A percentile compares a stretch with the other conserved stretches of the same genome.
Conservation (phyloP, 2,797 vertebrate genomes). For the Platalea minor region DNA sequence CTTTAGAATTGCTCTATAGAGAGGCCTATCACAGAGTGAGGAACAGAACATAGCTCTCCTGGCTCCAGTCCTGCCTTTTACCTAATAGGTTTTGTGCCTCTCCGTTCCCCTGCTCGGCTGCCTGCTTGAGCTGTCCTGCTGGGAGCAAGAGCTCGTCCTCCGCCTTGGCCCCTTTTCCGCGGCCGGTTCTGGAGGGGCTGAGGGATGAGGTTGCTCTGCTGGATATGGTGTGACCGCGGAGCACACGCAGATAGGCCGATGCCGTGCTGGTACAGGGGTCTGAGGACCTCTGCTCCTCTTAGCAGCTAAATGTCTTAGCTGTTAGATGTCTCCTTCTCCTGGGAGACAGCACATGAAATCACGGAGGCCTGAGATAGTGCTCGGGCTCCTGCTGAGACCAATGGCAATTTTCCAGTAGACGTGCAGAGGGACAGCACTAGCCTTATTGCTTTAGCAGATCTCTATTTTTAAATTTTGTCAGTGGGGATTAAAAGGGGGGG, state of each 20-base stretch:
- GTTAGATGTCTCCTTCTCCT: neutral
- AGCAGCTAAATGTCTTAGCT: neutral
- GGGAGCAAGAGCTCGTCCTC: neutral
- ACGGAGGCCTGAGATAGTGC: neutral
- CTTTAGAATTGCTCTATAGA: neutral
- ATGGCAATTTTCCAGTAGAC: neutral
- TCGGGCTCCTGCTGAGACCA: neutral
- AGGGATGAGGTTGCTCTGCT: neutral
- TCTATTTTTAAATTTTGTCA: neutral
- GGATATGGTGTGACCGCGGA: accelerated
- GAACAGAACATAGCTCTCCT: neutral
- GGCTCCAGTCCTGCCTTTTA: neutral
- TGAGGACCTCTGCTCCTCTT: neutral
- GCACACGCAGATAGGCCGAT: neutral
- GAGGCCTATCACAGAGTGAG: neutral
- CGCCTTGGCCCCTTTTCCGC: neutral
- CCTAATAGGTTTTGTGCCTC: neutral
- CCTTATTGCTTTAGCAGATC: neutral
- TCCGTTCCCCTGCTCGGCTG: neutral
- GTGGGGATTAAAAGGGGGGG: neutral
- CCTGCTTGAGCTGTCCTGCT: neutral
- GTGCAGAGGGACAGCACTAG: neutral
- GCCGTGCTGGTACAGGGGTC: neutral
- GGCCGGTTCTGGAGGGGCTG: neutral
- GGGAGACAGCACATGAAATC: neutral